Percentiles rank a stretch among this genome's conserved stretches.
Evolutionary conservation across 2,113 vertebrate genomes (phyloP).

Genomic region (Astur gentilis): DNA sequence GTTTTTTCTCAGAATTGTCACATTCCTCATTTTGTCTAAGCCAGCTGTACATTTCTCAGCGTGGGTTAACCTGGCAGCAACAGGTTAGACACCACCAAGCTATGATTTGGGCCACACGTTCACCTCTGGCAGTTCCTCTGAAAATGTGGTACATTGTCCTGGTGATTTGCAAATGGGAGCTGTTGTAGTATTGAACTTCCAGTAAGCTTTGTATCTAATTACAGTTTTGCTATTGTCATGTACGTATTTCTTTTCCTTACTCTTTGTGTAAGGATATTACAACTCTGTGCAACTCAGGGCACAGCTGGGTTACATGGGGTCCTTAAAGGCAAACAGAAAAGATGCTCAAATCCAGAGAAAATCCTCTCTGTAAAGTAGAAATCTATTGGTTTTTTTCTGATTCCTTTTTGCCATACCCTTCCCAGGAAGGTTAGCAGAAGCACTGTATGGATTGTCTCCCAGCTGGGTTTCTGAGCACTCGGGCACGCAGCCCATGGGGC

Average conservation of each 20-base stretch:
- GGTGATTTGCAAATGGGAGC: background rate
- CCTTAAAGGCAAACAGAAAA: background rate
- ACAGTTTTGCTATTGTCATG: background rate
- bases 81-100: background rate
- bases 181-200: background rate
- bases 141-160: background rate
- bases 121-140: background rate
- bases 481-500: background rate
- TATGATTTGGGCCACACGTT: background rate
- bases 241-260: background rate
- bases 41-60: fast-evolving
- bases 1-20: background rate
- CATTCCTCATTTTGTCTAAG: background rate
- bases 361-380: background rate
- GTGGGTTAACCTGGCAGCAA: background rate
- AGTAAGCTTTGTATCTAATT: background rate
- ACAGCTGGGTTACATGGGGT: background rate
- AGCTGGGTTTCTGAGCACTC: background rate
- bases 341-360: background rate
- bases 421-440: background rate
- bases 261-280: background rate
- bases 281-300: background rate
- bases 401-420: background rate
- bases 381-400: background rate
- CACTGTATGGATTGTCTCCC: background rate